Base-by-base conservation (phyloP, 92 coral and sea anemone genomes). In the Chrysogorgia sp. region DNA sequence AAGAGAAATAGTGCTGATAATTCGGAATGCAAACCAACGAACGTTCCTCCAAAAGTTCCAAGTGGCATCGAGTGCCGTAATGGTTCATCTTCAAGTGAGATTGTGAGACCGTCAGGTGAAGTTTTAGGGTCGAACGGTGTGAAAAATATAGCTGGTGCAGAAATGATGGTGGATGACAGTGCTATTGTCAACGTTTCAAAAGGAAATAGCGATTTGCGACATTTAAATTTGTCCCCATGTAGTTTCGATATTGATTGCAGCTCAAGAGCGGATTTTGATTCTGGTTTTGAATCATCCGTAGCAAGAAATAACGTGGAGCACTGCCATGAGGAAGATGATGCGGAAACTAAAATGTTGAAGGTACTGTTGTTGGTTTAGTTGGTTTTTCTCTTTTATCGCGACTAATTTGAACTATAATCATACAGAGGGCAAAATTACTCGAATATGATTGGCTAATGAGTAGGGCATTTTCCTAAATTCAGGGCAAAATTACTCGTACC, bases 121-220 rank as follows among this genome's bases (percentile, higher is more conserved):
- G 24, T n/a, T n/a, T n/a, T n/a, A n/a, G n/a, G n/a, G 12, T 15
- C n/a, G 53, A n/a, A 47, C 53, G 15, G 53, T n/a, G n/a, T 2
- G 10, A 47, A 47, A 15, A n/a, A 2, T 15, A 15, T 7, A 47
- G 53, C 53, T 47, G n/a, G n/a, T n/a, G n/a, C 53, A 6, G 17
- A 47, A 47, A 15, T 47, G 53, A 72, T 72, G 65, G n/a, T 35
- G 8, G 22, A 72, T 14, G 79, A 72, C 64, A 43, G 32, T 40
- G 63, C 79, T 7, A 55, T 56, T 55, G 47, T 72, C 13, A 21
- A 22, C 33, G 9, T 72, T 19, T 72, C 65, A 34, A 56, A 32
- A 29, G 37, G 41, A 29, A 50, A 53, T 12, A 10, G 35, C 23
- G 26, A 50, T 14, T 29, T 10, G 10, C 25, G 47, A n/a, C 1